Conservation (phyloP, 2,888 invertebrate species). For the Drosophila pegasa region DNA sequence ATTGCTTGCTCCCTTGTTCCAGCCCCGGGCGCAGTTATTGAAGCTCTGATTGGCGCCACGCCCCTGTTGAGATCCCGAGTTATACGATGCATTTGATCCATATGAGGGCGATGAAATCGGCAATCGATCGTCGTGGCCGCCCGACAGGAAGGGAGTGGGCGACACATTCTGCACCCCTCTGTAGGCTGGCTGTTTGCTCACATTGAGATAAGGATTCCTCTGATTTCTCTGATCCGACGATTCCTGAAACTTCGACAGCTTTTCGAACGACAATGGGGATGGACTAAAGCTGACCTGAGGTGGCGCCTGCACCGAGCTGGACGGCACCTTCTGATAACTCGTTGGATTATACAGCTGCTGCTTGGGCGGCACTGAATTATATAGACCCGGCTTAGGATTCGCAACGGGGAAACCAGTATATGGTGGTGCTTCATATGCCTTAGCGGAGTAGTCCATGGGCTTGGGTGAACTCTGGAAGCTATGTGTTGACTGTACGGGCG, state of each 20-base stretch:
- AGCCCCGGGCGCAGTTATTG: conserved; percentile 93
- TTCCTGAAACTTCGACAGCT: conserved; percentile 82
- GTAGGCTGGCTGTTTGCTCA: conserved; percentile 19
- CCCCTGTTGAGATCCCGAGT: conserved; percentile 22
- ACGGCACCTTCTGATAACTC: conserved; percentile 68
- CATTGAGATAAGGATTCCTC: conserved; percentile 31
- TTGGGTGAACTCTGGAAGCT: conserved; percentile 4
- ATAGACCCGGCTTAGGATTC: conserved; percentile 17
- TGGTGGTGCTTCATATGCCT: background rate
- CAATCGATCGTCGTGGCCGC: conserved; percentile 14
- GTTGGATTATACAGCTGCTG: conserved; percentile 61
- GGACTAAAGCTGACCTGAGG: conserved; percentile 80
- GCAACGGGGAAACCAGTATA: conserved; percentile 34
- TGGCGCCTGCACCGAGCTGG: conserved; percentile 41
- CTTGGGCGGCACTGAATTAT: conserved; percentile 46
- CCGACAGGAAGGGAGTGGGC: conserved; percentile 67
- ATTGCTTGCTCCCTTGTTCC: conserved; percentile 85
- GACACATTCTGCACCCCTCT: conserved; percentile 72
- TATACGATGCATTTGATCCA: conserved; percentile 7
- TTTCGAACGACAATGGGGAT: conserved; percentile 82
- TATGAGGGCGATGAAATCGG: conserved; percentile 27
- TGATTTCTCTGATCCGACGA: conserved; percentile 8
- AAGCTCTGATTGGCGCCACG: conserved; percentile 86
- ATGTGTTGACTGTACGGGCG: conserved; percentile 50
- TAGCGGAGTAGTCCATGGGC: background rate